Evolutionary conservation across 2,113 vertebrate species (phyloP).

Genomic region (Mus spicilegus): DNA sequence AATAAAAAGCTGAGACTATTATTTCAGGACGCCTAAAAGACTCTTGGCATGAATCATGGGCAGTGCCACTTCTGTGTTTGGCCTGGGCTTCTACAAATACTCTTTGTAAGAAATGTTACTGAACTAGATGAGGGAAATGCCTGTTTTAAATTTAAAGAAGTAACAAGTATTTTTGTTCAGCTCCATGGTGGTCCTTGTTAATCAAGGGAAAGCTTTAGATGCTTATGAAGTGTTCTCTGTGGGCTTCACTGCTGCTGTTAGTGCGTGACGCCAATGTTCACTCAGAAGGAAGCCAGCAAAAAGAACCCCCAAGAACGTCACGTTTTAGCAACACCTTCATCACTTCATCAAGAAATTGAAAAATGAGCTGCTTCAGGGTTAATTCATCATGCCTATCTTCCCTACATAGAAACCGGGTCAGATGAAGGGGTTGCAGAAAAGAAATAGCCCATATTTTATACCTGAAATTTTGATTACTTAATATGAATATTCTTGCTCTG

Average conservation of each 20-base stretch:
- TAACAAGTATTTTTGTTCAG: conserved; percentile 63
- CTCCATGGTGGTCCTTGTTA: conserved; percentile 62
- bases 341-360: background rate
- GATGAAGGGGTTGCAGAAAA: background rate
- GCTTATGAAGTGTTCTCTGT: background rate
- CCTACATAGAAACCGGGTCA: background rate
- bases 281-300: conserved; percentile 3
- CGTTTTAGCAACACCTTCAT: conserved; percentile 20
- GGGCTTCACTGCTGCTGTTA: background rate
- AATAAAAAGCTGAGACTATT: background rate
- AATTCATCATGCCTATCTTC: background rate
- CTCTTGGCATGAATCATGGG: conserved; percentile 28
- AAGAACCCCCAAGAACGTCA: conserved; percentile 34
- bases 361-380: background rate
- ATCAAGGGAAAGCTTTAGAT: background rate
- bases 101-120: conserved; percentile 54
- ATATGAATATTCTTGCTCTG: background rate
- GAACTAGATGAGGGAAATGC: conserved; percentile 63
- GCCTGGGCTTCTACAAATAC: conserved; percentile 32
- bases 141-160: conserved; percentile 75
- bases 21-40: conserved; percentile 49
- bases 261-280: conserved; percentile 17
- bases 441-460: background rate
- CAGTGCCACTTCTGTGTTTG: conserved; percentile 34
- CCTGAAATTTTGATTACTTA: background rate